phyloP scores from a whole-genome alignment of 2,797 vertebrate species.

The Momotus momota region DNA sequence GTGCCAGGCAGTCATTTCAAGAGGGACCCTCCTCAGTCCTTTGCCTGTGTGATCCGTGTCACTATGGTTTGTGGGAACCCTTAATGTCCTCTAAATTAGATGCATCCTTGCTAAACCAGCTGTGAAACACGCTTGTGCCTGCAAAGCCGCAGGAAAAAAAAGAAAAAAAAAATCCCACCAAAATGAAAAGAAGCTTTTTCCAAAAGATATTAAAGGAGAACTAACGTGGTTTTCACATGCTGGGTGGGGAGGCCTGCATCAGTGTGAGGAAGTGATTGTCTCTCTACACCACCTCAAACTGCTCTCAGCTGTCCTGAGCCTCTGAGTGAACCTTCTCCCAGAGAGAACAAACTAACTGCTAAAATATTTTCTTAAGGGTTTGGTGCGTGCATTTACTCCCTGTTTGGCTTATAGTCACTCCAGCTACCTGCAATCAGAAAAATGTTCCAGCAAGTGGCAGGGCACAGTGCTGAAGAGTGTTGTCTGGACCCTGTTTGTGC shows the following conservation, averaged over 20 bases:
- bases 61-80: not conserved
- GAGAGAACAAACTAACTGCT: not conserved
- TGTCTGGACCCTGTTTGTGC: not conserved
- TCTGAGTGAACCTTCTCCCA: not conserved
- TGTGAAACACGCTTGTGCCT: not conserved
- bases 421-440: not conserved
- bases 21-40: not conserved
- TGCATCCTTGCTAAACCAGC: not conserved
- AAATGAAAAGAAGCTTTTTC: not conserved
- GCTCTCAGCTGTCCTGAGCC: not conserved
- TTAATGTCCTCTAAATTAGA: not conserved
- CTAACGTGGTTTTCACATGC: not conserved
- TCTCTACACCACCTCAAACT: not conserved
- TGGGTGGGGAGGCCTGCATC: constrained; percentile 25
- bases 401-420: not conserved
- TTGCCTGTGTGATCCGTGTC: not conserved
- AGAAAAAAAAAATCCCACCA: not conserved
- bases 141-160: not conserved
- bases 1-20: not conserved
- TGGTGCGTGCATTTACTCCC: not conserved
- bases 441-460: not conserved
- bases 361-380: not conserved
- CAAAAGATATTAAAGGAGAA: constrained; percentile 3
- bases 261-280: not conserved
- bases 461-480: not conserved